Percentiles rank a stretch among this genome's conserved stretches.
Conservation (phyloP, 2,888 invertebrate genomes). For the Thera obeliscata region DNA sequence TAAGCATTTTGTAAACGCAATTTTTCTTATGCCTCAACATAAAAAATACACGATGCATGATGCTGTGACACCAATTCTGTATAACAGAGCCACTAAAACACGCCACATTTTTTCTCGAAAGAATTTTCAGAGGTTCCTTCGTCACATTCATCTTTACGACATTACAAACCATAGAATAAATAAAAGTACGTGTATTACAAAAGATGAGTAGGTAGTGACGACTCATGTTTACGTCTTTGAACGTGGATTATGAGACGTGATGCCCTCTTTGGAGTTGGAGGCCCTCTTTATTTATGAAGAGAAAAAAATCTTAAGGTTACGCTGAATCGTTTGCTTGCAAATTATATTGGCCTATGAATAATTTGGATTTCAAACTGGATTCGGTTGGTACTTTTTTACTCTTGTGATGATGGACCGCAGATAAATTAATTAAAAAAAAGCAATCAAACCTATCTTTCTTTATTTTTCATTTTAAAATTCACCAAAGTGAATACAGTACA, state of each 20-base stretch:
- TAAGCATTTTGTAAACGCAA: not conserved
- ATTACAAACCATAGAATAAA: slow-evolving; percentile 46
- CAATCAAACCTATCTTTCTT: too few relatives aligned
- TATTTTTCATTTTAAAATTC: too few relatives aligned
- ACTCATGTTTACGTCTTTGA: slow-evolving; percentile 78
- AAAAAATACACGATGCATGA: not conserved
- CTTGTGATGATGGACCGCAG: not conserved
- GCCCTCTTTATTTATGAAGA: slow-evolving; percentile 64
- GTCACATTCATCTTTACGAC: slow-evolving; percentile 74
- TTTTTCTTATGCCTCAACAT: too few relatives aligned
- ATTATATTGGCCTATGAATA: slow-evolving; percentile 75
- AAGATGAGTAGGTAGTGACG: slow-evolving; percentile 64
- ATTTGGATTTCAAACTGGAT: slow-evolving; percentile 45
- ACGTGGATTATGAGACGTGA: slow-evolving; percentile 79
- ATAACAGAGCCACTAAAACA: slow-evolving; percentile 47
- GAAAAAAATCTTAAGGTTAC: slow-evolving; percentile 54
- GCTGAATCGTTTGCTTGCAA: slow-evolving; percentile 68
- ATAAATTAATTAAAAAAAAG: not conserved
- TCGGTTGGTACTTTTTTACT: slow-evolving; percentile 2
- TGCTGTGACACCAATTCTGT: slow-evolving; percentile 37
- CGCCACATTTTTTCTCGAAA: slow-evolving; percentile 43
- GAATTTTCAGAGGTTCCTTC: slow-evolving; percentile 55
- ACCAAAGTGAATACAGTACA: not conserved
- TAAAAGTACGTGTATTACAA: slow-evolving; percentile 59
- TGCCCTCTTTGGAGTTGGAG: slow-evolving; percentile 60